Evolutionary conservation across 2,113 vertebrate species (phyloP).

Genomic region (Ictalurus punctatus): DNA sequence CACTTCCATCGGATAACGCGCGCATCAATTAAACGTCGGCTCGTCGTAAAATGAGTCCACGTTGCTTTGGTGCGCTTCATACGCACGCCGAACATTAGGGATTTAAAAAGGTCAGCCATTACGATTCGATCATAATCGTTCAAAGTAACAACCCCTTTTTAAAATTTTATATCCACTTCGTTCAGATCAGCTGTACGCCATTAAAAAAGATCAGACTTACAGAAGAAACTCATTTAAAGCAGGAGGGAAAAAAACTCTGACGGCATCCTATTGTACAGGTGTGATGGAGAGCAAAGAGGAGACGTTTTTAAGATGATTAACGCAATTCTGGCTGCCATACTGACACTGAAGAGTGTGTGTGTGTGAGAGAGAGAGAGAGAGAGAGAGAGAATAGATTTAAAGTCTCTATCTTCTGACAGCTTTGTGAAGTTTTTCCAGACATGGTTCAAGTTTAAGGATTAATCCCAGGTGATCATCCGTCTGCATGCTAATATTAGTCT

Average conservation of each 20-base stretch:
- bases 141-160: not conserved
- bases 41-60: not conserved
- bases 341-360: conserved; percentile 20
- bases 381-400: conserved; percentile 47
- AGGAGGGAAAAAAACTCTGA: conserved; percentile 21
- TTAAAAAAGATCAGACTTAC: conserved; percentile 28
- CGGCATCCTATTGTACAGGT: conserved; percentile 36
- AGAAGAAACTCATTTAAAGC: conserved; percentile 30
- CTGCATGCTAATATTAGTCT: conserved; percentile 55
- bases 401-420: conserved; percentile 56
- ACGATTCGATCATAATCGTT: not conserved
- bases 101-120: not conserved
- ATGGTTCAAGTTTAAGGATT: conserved; percentile 53
- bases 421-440: conserved; percentile 61
- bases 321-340: conserved; percentile 49
- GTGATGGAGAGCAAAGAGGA: conserved; percentile 37
- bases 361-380: conserved; percentile 1
- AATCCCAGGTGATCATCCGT: conserved; percentile 56
- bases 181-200: not conserved
- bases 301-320: conserved; percentile 50
- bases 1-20: not conserved
- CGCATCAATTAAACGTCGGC: not conserved
- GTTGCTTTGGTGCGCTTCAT: not conserved
- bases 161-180: conserved; percentile 11
- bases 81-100: not conserved